Conservation (phyloP, 1,140 invertebrate genomes). For the Sarcophaga peregrina region DNA sequence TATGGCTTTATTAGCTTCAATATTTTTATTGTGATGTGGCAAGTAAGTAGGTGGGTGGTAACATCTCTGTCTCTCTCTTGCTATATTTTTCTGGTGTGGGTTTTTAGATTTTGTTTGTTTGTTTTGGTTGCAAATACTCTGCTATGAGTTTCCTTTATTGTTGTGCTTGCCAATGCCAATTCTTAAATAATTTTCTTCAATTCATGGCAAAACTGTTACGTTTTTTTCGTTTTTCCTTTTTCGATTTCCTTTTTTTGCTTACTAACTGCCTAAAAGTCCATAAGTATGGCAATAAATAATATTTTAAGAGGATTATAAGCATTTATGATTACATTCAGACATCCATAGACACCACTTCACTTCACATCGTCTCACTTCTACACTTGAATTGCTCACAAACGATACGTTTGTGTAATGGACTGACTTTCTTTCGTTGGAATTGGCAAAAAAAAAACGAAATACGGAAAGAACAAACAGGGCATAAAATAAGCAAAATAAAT, state of each 20-base stretch:
- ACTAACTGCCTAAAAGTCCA: not conserved
- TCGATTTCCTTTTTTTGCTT: conserved; percentile 7
- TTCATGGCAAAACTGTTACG: not conserved
- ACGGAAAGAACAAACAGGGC: too few relatives aligned
- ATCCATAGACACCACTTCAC: not conserved
- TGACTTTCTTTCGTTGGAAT: too few relatives aligned
- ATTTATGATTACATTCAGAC: conserved; percentile 34
- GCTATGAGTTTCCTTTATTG: not conserved
- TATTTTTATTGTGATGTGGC: not conserved
- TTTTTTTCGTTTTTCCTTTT: not conserved
- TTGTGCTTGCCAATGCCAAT: not conserved
- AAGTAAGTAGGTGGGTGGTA: not conserved
- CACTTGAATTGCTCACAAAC: too few relatives aligned
- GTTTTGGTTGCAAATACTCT: not conserved
- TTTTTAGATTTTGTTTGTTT: too few relatives aligned
- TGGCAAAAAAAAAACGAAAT: too few relatives aligned
- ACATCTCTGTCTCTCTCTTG: not conserved
- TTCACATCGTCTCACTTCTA: too few relatives aligned
- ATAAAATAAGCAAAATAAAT: too few relatives aligned
- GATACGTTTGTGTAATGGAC: too few relatives aligned
- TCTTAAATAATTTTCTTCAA: too few relatives aligned
- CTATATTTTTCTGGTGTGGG: too few relatives aligned
- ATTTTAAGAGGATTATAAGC: conserved; percentile 37
- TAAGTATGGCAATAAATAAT: conserved; percentile 37
- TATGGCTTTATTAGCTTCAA: conserved; percentile 13